A percentile compares a stretch with the other conserved stretches of the same genome.
Conservation (phyloP, 1,140 invertebrate species). For the Liolophura sinensis region DNA sequence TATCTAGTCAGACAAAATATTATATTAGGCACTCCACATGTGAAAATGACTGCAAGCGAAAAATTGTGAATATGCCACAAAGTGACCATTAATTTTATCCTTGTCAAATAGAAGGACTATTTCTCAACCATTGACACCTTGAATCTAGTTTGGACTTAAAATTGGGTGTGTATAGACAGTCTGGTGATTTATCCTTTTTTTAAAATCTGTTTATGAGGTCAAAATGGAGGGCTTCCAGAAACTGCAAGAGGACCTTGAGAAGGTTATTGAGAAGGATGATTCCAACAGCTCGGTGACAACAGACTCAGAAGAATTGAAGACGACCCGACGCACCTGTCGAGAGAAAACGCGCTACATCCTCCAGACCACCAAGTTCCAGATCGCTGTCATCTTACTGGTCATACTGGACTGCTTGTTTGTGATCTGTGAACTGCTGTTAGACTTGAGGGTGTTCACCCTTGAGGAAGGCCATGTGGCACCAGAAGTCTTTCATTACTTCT, state of each 20-base stretch:
- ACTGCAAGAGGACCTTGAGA: slow-evolving; percentile 52
- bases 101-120: no score
- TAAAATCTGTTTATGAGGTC: slow-evolving; percentile 29
- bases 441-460: slow-evolving; percentile 45
- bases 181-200: neutral
- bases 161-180: no score
- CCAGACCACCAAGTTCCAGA: slow-evolving; percentile 54
- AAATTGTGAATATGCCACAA: no score
- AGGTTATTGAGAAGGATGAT: slow-evolving; percentile 56
- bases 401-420: slow-evolving; percentile 53
- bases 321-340: slow-evolving; percentile 32
- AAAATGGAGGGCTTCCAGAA: slow-evolving; percentile 55
- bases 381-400: slow-evolving; percentile 50
- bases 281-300: slow-evolving; percentile 47
- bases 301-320: slow-evolving; percentile 45
- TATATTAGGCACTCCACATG: no score
- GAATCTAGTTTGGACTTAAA: no score
- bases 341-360: slow-evolving; percentile 40
- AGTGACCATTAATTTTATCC: no score
- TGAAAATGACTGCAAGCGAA: no score
- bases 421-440: slow-evolving; percentile 52
- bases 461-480: slow-evolving; percentile 24
- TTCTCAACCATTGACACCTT: no score
- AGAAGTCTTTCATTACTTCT: slow-evolving; percentile 50
- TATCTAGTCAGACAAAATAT: no score